Base-by-base conservation (phyloP, 2,888 invertebrate genomes). In the Chrysodeixis includens region DNA sequence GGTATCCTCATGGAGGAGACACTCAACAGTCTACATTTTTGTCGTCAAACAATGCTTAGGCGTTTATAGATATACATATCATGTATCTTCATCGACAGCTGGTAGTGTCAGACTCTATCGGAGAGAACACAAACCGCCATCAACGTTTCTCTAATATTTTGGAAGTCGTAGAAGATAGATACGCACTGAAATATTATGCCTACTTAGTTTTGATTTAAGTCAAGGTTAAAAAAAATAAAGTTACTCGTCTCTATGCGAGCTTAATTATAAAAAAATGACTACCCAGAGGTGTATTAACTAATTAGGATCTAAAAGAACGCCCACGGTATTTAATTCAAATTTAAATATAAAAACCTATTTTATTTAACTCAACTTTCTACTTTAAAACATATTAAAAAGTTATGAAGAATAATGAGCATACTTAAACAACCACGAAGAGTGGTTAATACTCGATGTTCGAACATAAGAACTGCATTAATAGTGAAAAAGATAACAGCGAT, bases 331-430 rank as follows among this genome's bases (percentile, higher is more conserved):
- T n/a, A n/a, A n/a, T n/a, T n/a, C 5, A 1, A 40, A 49, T 9
- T 4, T 18, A 9, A 18, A 16, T 16, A 46, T 0, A 9, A 10
- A 10, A 20, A 20, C 46, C 18, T 12, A 49, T 9, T 16, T 20
- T 49, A 20, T 9, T 49, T 49, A 49, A 49, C 46, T 10, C 2
- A 18, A 49, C 46, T 49, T 49, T 49, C 10, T 49, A 49, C 46
- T 49, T 20, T 20, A 49, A 20, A 49, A 20, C 10, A 49, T 49
- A 49, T 49, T 20, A 20, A 49, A 18, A 9, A 49, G 18, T 20
- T 49, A 20, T 49, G 46, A 49, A 49, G 20, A 49, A 20, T 49
- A 18, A 49, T 49, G 46, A 49, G 46, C 46, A 20, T 49, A 49
- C 46, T 49, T 49, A 49, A 46, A 40, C n/a, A 18, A 49, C 46